Base-by-base conservation (phyloP, 2,113 vertebrate species). In the Dendropsophus ebraccatus region DNA sequence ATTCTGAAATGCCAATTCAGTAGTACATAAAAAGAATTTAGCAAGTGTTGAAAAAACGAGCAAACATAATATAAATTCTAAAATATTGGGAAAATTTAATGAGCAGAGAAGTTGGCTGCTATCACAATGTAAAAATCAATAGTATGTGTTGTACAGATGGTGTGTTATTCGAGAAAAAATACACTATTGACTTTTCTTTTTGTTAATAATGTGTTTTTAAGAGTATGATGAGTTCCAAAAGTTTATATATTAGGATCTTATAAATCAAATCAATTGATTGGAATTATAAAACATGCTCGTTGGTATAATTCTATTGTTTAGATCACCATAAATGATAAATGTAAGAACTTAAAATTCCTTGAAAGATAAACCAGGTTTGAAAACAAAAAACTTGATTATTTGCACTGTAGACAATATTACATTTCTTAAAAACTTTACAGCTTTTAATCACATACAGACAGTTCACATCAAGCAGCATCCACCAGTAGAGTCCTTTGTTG, bases 41-140 rank as follows among this genome's bases (percentile, higher is more conserved):
- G n/a, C 30, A 52, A 77, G 19, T 52, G 30, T 32, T 28, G 47
- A 32, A 54, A 54, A 75, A 25, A 19, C 17, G 9, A 77, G 74
- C 14, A 77, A 52, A 32, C 17, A 52, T 77, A 54, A 77, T 77
- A 77, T 54, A 70, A 70, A 80, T 60, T 41, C 56, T 56, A 80
- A 80, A 80, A 41, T 60, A 56, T 60, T 60, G 50, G 54, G 56
- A 21, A 79, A 79, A 79, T 35, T 56, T 58, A 79, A 54, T 78
- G 50, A 54, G 25, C 49, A n/a, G 23, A 49, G 41, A 79, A 77
- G 32, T 56, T 78, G 50, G 50, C 49, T 78, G 28, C 30, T 58
- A 78, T 56, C 52, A 37, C 50, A 78, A 78, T 78, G 50, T 23
- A 35, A 78, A 78, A 79, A 79, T 79, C 76, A 79, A 56, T 79